Percentiles rank a stretch among this genome's conserved stretches.
These are phyloP conservation scores for Pholis gunnellus DNA, from an alignment of 2,113 vertebrate species.

Conservation along the genomic window DNA sequence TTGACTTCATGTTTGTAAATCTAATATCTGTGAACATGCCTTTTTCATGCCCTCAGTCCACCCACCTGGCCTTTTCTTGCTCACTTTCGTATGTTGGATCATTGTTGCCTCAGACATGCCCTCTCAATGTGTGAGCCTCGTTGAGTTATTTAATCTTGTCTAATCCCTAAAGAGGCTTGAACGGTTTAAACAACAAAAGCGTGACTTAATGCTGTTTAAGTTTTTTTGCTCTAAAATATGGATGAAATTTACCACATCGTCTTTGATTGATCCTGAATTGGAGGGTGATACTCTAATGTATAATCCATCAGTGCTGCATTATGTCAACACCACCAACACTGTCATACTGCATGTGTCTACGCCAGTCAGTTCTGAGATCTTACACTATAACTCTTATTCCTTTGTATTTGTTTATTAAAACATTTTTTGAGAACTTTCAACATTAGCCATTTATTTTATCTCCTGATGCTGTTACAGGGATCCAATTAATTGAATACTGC, in stretches of 20 bases:
- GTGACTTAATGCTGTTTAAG: slow-evolving; percentile 49
- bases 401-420: neutral
- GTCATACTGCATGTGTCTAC: neutral
- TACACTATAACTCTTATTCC: neutral
- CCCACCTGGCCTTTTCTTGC: slow-evolving; percentile 27
- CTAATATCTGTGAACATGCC: slow-evolving; percentile 54
- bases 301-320: slow-evolving; percentile 10
- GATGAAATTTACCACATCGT: slow-evolving; percentile 40
- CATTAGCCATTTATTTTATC: slow-evolving; percentile 17
- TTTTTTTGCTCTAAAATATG: slow-evolving; percentile 41
- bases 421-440: neutral
- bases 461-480: slow-evolving; percentile 34
- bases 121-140: slow-evolving; percentile 51
- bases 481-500: slow-evolving; percentile 48
- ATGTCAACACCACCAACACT: slow-evolving; percentile 2
- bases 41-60: slow-evolving; percentile 52
- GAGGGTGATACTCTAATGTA: neutral
- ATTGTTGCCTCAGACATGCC: slow-evolving; percentile 46
- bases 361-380: neutral
- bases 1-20: slow-evolving; percentile 58
- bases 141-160: slow-evolving; percentile 65
- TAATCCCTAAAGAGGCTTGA: slow-evolving; percentile 71
- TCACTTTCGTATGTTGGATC: slow-evolving; percentile 43
- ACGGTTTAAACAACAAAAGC: slow-evolving; percentile 59
- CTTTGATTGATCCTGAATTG: slow-evolving; percentile 31